phyloP scores from a whole-genome alignment of 2,113 vertebrate species.

The Osmerus eperlanus region DNA sequence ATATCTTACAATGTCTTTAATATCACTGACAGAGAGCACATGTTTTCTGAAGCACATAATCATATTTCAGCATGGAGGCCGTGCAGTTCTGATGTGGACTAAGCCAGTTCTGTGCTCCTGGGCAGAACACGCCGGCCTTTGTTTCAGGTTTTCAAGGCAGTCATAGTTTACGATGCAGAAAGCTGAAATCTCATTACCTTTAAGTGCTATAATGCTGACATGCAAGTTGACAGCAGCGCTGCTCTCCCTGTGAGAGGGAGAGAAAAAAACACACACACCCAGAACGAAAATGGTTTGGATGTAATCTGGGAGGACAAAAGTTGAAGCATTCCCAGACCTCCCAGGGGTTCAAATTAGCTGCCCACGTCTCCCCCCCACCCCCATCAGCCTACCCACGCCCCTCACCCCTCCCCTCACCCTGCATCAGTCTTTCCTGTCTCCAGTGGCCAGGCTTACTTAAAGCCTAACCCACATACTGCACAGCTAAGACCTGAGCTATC shows the following conservation, averaged over 20 bases:
- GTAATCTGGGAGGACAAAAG: slow-evolving; percentile 51
- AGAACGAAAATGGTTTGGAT: slow-evolving; percentile 48
- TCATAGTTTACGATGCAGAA: slow-evolving; percentile 50
- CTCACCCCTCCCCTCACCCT: background rate
- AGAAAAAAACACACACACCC: slow-evolving; percentile 17
- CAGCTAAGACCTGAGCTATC: slow-evolving; percentile 62
- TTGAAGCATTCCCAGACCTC: slow-evolving; percentile 51
- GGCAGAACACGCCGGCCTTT: slow-evolving; percentile 39
- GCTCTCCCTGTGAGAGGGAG: slow-evolving; percentile 15
- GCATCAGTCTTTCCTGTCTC: slow-evolving; percentile 39
- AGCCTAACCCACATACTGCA: slow-evolving; percentile 66
- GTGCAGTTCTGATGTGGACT: slow-evolving; percentile 47
- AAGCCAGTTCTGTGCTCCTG: slow-evolving; percentile 46
- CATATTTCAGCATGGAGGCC: slow-evolving; percentile 51
- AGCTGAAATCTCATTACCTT: slow-evolving; percentile 59
- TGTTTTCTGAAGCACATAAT: slow-evolving; percentile 42
- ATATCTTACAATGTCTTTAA: slow-evolving; percentile 36
- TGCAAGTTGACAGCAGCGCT: slow-evolving; percentile 25
- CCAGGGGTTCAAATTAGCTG: slow-evolving; percentile 68
- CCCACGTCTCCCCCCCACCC: slow-evolving; percentile 37
- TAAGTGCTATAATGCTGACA: slow-evolving; percentile 53
- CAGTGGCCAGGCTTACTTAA: slow-evolving; percentile 61
- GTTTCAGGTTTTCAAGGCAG: slow-evolving; percentile 47
- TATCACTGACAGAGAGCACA: slow-evolving; percentile 49
- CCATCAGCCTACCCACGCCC: background rate